Percentiles rank a stretch among this genome's conserved stretches.
Evolutionary conservation across 1,140 invertebrate genomes (phyloP).

Genomic region (Aphidius ervi): DNA sequence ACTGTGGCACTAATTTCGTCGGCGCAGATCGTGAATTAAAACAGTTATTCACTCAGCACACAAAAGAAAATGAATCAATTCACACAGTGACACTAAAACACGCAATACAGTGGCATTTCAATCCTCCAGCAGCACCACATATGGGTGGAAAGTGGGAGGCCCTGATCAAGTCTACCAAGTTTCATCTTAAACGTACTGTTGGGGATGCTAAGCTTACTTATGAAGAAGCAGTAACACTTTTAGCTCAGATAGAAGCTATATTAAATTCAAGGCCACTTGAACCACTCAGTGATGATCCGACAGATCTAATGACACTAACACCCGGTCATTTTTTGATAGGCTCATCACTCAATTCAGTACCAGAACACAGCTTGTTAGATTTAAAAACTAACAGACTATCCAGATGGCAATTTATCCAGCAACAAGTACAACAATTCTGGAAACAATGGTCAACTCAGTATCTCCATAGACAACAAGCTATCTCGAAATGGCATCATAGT

Average conservation of each 20-base stretch:
- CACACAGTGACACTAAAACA: not conserved
- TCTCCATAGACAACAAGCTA: not conserved
- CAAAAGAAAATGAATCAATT: not conserved
- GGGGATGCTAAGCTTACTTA: not conserved
- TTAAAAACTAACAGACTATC: not conserved
- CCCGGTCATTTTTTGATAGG: conserved; percentile 2
- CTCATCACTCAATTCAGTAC: not conserved
- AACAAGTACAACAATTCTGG: conserved; percentile 8
- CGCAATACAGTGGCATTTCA: conserved; percentile 1
- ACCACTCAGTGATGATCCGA: conserved; percentile 10
- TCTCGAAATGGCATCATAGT: conserved; percentile 11
- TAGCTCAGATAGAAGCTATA: conserved; percentile 9
- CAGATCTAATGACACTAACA: not conserved
- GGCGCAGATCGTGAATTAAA: conserved; percentile 12
- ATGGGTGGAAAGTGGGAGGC: conserved; percentile 18
- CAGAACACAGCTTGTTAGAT: not conserved
- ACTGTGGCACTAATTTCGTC: conserved; percentile 22
- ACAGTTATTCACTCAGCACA: not conserved
- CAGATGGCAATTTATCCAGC: not conserved
- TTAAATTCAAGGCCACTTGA: conserved; percentile 7
- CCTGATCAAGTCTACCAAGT: conserved; percentile 4
- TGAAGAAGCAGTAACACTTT: conserved; percentile 8
- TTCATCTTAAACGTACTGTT: not conserved
- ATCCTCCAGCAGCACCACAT: conserved; percentile 13
- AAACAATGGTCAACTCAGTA: conserved; percentile 9